A percentile compares a stretch with the other conserved stretches of the same genome.
These are phyloP conservation scores for Umimayanthus kanabou DNA, from an alignment of 92 coral and sea anemone species.

Conservation along the genomic window DNA sequence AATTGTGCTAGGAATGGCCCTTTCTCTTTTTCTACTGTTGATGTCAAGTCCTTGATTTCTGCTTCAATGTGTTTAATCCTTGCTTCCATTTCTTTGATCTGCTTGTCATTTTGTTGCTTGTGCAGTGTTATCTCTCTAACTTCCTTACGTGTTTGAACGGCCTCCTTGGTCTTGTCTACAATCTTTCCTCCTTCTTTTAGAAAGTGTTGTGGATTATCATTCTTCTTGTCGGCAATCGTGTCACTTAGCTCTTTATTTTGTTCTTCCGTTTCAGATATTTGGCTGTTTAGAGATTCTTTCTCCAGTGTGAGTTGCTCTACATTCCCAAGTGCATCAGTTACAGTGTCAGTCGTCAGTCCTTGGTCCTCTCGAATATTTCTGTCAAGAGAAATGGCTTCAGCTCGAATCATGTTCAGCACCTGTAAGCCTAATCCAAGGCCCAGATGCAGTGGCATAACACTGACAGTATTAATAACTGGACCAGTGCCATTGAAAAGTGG, in stretches of 20 bases:
- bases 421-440: background rate
- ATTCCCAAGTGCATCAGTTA: background rate
- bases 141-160: background rate
- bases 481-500: background rate
- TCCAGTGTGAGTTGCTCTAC: background rate
- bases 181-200: background rate
- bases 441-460: conserved; percentile 9
- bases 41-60: background rate
- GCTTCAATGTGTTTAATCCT: too few species aligned
- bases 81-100: background rate
- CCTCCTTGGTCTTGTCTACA: background rate
- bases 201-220: background rate
- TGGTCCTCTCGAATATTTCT: background rate
- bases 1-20: background rate
- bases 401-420: background rate
- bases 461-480: background rate
- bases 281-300: too few species aligned
- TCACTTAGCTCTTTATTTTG: background rate
- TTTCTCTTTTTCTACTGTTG: background rate
- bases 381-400: background rate
- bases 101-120: background rate
- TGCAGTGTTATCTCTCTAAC: background rate
- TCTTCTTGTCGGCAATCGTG: background rate
- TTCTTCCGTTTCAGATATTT: background rate
- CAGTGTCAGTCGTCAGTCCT: background rate